Conservation (phyloP, 2,113 vertebrate genomes). For the Nicator chloris region DNA sequence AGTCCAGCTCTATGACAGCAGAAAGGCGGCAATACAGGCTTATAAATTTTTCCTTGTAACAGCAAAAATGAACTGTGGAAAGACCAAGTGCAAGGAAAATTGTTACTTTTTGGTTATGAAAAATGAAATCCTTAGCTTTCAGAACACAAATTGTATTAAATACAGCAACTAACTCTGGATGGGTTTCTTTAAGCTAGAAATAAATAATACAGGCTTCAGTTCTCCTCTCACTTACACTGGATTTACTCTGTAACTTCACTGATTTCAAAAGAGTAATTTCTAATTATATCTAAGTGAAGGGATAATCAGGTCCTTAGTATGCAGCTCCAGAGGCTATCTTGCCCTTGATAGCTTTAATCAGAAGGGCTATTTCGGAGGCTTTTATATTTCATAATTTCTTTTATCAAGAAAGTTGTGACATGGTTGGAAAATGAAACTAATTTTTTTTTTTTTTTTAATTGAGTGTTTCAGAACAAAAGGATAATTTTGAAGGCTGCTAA, state of each 20-base stretch:
- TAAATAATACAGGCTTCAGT: slow-evolving; percentile 52
- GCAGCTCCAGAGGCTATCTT: slow-evolving; percentile 16
- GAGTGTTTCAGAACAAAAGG: not conserved
- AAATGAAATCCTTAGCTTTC: slow-evolving; percentile 68
- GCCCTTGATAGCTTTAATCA: not conserved
- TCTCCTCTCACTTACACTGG: slow-evolving; percentile 5
- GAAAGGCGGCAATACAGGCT: slow-evolving; percentile 95
- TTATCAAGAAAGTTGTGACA: slow-evolving; percentile 16
- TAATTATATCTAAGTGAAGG: slow-evolving; percentile 18
- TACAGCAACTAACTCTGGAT: slow-evolving; percentile 59
- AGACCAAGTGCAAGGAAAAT: slow-evolving; percentile 69
- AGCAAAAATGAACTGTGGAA: slow-evolving; percentile 92
- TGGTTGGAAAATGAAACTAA: not conserved
- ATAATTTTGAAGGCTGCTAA: not conserved
- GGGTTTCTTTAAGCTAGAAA: slow-evolving; percentile 67
- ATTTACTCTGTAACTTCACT: slow-evolving; percentile 1
- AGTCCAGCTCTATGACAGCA: slow-evolving; percentile 92
- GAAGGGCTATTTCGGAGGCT: slow-evolving; percentile 8
- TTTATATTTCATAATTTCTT: slow-evolving; percentile 27
- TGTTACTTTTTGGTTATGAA: slow-evolving; percentile 65
- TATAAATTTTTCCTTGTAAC: slow-evolving; percentile 96
- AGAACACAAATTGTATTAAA: slow-evolving; percentile 65
- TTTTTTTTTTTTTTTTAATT: not conserved
- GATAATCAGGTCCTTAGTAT: slow-evolving; percentile 37
- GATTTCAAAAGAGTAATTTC: not conserved